These are phyloP conservation scores for Tenthredo amoena DNA, from an alignment of 2,888 invertebrate species.

Conservation along the genomic window DNA sequence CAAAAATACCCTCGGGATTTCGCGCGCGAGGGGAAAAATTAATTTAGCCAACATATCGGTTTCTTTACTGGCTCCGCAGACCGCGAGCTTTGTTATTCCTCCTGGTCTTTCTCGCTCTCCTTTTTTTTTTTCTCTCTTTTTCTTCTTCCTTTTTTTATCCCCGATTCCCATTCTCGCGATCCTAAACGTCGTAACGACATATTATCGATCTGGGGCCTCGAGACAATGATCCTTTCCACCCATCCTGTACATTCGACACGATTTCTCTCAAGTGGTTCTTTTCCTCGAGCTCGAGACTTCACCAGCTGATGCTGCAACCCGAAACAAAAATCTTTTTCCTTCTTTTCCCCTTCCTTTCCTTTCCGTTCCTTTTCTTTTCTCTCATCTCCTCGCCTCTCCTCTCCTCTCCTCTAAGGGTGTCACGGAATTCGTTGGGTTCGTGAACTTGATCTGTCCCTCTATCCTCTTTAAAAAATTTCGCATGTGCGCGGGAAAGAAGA, in stretches of 20 bases:
- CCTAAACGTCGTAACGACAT: constrained; percentile 49
- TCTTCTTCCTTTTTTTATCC: not conserved
- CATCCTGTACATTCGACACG: constrained; percentile 17
- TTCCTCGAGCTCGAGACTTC: constrained; percentile 13
- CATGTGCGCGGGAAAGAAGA: constrained; percentile 63
- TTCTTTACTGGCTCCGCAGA: constrained; percentile 27
- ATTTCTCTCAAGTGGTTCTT: not conserved
- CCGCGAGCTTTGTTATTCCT: constrained; percentile 46
- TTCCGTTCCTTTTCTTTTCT: not conserved
- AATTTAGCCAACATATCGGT: constrained; percentile 50
- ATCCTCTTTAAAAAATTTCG: constrained; percentile 71
- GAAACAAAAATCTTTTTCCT: constrained; percentile 4
- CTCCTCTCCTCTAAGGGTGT: not conserved
- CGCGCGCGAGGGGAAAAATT: constrained; percentile 35
- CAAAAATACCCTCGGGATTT: constrained; percentile 41
- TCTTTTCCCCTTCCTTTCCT: not conserved
- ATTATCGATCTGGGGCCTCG: constrained; percentile 46
- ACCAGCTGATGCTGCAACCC: constrained; percentile 45
- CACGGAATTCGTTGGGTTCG: constrained; percentile 51
- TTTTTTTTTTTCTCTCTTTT: not conserved
- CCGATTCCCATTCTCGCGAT: constrained; percentile 40
- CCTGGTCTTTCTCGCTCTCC: constrained; percentile 6
- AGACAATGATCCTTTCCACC: constrained; percentile 37
- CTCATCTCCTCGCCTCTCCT: not conserved
- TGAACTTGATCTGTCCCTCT: constrained; percentile 60